Evolutionary conservation across 2,113 vertebrate genomes (phyloP), one percentile per base, ranked within the genome.

Genomic region (Ageneiosus marmoratus): DNA sequence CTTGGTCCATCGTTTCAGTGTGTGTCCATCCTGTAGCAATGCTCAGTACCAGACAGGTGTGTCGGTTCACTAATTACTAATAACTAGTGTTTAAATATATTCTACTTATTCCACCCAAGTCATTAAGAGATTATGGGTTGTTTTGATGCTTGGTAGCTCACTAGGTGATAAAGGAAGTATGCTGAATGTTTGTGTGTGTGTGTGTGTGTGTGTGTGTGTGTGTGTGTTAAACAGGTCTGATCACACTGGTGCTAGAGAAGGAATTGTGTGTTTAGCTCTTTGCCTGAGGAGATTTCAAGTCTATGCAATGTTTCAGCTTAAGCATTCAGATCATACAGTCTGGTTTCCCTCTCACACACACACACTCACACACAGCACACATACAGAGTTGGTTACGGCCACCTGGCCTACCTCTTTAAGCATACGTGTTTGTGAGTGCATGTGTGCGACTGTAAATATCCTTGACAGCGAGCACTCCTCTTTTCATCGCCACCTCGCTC

Each of bases 181-280:
- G 15, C 4, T 15, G n/a, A 3, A 50, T 79, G 67, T 83, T 80
- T 24, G 55, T 62, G 58, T 53, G 83, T 65, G 78, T 80, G 58
- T 80, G 77, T 72, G 77, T 60, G 69, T 81, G 55, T 60, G 65
- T 82, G 41, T 78, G 80, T 29, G 65, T 72, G 50, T 55, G 83
- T 24, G 53, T 56, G 73, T 27, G 51, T 80, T 44, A 80, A 80
- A 86, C 77, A 80, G 85, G 85, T 83, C 81, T 80, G 85, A 86
- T 86, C 69, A 81, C 78, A 87, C 74, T 55, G 46, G 85, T 65
- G 77, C 56, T 77, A 48, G 67, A 81, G 74, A 84, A 77, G 78
- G 79, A 87, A 87, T 77, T 84, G 80, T 87, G 86, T 87, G 79
- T 87, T 84, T 72, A 81, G 65, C 77, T 78, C 79, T 84, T 87